Evolutionary conservation across 37 sponge, comb jelly and placozoan species (phyloP), one percentile per base, ranked within the genome.

Genomic region (Eunapius fragilis): DNA sequence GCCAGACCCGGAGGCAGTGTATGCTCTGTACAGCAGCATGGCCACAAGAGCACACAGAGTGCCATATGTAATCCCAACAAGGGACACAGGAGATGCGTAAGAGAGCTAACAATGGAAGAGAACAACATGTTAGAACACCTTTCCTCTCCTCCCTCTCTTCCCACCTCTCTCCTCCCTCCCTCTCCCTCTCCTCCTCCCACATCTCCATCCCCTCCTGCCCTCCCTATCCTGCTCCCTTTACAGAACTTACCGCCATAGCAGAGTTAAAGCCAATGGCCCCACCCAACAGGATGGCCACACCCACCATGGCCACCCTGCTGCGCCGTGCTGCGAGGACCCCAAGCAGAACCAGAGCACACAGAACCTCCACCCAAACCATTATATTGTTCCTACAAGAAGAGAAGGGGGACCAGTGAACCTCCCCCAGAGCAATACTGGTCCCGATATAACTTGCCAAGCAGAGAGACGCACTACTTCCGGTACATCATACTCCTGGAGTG

Each of bases 11-110:
- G 19, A 7, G 30, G 34, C 79, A 7, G 6, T 7, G 10, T 80
- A 47, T 26, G 32, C 69, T 32, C 49, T 47, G 26, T 69, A 10
- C 68, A 80, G 69, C 31, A 80, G 13, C 69, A 50, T 9, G 11
- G 7, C 81, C n/a, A 80, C 31, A 1, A 80, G 81, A 80, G 32
- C 69, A 80, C 26, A 47, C 11, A 69, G 6, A 17, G 67, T 9
- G 10, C 31, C 34, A 67, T 27, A 80, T 12, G 30, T 17, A 3
- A 80, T 27, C 25, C 81, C 81, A 80, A 26, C 25, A 12, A 50
- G n/a, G 10, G 31, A 67, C 24, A 78, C 30, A 28, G 50, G 47
- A 78, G 30, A 45, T 23, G 79, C 9, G 25, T 48, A 30, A 11
- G 30, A 47, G 22, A 78, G 38, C 47, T 78, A 26, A 22, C 28